A percentile compares a stretch with the other conserved stretches of the same genome.
phyloP scores from a whole-genome alignment of 2,113 vertebrate genomes.

The Archilochus colubris region DNA sequence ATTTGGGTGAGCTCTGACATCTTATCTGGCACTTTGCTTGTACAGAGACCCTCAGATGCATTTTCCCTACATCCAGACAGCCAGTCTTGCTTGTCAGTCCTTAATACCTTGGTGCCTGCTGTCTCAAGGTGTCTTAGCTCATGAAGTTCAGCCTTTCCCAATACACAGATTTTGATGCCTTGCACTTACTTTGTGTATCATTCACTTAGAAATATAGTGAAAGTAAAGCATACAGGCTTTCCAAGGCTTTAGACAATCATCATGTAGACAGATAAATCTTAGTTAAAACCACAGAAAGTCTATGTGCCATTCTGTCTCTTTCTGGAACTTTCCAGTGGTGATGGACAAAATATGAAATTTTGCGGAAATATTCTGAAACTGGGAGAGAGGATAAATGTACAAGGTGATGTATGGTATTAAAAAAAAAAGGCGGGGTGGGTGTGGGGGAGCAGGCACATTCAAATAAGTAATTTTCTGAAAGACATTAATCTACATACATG shows the following conservation, averaged over 20 bases:
- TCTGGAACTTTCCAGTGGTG: neutral
- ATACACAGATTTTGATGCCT: neutral
- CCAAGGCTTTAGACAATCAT: neutral
- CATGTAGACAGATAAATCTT: neutral
- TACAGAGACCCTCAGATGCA: neutral
- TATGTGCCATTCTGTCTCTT: rapidly evolving
- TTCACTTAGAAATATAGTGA: neutral
- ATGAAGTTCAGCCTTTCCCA: neutral
- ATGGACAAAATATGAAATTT: neutral
- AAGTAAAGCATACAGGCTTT: neutral
- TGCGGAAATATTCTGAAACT: neutral
- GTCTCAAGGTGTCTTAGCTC: neutral
- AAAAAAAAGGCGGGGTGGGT: rapidly evolving
- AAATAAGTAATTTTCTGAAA: neutral
- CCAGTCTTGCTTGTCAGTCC: neutral
- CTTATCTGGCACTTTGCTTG: neutral
- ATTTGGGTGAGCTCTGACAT: neutral
- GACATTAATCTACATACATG: neutral
- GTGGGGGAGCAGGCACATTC: neutral
- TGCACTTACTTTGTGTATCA: neutral
- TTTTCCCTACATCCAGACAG: neutral
- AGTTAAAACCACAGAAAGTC: neutral
- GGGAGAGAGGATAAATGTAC: neutral
- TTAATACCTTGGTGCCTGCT: neutral
- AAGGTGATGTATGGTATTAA: neutral